phyloP scores from a whole-genome alignment of 2,113 vertebrate genomes.

The human region GRCh38 chr12:65959001-65959500 shows the following conservation, averaged over 20 bases:
- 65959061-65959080: slow-evolving; percentile 69
- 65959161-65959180: background rate
- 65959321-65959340: slow-evolving; percentile 29
- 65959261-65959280: background rate
- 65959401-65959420: background rate
- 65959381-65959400: background rate
- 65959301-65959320: slow-evolving; percentile 1
- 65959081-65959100: slow-evolving; percentile 49
- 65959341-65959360: background rate
- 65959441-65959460: slow-evolving; percentile 31
- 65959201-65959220: background rate
- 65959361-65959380: slow-evolving; percentile 7
- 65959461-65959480: slow-evolving; percentile 26
- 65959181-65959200: background rate
- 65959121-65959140: slow-evolving; percentile 73
- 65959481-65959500: background rate
- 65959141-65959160: slow-evolving; percentile 56
- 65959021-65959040: slow-evolving; percentile 83
- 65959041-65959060: slow-evolving; percentile 74
- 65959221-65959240: background rate
- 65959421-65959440: background rate
- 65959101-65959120: slow-evolving; percentile 71
- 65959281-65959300: slow-evolving; percentile 56
- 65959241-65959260: background rate
- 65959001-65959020: slow-evolving; percentile 81